Percentiles rank a stretch among this genome's conserved stretches.
phyloP scores from a whole-genome alignment of 64 coral and sea anemone genomes.

The Montipora capricornis region DNA sequence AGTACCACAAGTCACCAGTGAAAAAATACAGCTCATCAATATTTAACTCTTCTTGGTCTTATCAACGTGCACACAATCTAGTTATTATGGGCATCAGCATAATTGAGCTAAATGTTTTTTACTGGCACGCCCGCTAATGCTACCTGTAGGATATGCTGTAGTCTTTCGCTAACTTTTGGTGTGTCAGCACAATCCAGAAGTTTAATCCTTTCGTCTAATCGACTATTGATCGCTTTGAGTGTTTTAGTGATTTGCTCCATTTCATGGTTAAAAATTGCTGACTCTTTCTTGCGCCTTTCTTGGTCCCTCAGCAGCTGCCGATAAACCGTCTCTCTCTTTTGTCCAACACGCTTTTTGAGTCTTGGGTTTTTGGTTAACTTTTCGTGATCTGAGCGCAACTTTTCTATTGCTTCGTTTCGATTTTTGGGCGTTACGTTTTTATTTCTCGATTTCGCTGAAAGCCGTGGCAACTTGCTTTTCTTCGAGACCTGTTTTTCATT shows the following conservation, averaged over 20 bases:
- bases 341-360: not conserved
- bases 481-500: not conserved
- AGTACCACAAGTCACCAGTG: too few relatives aligned
- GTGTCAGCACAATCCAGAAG: constrained; percentile 1
- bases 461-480: not conserved
- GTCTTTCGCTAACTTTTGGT: not conserved
- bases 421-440: not conserved
- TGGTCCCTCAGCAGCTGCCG: constrained; percentile 19
- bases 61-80: not conserved
- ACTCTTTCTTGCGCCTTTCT: constrained; percentile 8
- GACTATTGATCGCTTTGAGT: constrained; percentile 45
- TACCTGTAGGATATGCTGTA: constrained; percentile 6
- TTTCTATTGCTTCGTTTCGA: not conserved
- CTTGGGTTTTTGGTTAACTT: not conserved
- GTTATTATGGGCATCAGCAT: not conserved
- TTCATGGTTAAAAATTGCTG: constrained; percentile 10
- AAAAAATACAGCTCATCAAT: not conserved
- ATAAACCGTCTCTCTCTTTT: constrained; percentile 13
- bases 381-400: not conserved
- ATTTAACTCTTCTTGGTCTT: not conserved
- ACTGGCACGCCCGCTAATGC: constrained; percentile 15
- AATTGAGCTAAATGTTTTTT: not conserved
- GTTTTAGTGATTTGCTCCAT: constrained; percentile 47
- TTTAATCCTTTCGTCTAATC: constrained; percentile 56
- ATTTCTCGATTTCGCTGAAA: not conserved